Conservation (phyloP, 2,113 vertebrate species). For the Progne subis region DNA sequence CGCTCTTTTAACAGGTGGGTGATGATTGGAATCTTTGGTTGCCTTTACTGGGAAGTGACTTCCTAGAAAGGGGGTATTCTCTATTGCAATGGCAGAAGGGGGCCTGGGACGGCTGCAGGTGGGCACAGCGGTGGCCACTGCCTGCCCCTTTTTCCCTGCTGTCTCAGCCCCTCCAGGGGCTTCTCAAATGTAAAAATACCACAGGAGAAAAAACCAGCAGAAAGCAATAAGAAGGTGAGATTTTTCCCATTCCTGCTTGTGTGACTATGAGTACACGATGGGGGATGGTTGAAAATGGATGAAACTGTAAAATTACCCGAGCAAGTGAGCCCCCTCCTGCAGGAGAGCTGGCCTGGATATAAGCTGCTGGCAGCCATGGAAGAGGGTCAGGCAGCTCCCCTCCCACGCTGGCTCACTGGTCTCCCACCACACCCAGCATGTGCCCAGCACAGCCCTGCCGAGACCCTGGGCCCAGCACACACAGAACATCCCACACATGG, state of each 20-base stretch:
- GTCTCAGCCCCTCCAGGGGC: neutral
- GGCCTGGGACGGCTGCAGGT: neutral
- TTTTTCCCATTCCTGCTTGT: neutral
- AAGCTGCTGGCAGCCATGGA: neutral
- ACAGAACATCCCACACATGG: accelerated
- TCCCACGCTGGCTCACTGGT: accelerated
- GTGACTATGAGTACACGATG: neutral
- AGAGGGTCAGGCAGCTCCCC: neutral
- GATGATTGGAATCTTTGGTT: neutral
- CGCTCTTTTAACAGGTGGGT: accelerated
- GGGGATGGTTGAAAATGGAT: accelerated
- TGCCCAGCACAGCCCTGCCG: accelerated
- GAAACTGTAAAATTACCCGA: neutral
- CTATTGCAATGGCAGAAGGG: neutral
- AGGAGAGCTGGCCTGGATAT: accelerated
- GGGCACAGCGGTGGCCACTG: neutral
- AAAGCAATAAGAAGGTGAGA: neutral
- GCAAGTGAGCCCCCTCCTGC: neutral
- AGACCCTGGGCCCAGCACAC: accelerated
- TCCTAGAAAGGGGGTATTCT: neutral
- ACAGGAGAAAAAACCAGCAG: too few species aligned
- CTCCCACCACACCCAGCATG: accelerated
- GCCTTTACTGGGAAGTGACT: neutral
- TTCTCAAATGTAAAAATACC: neutral
- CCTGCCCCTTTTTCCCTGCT: neutral